Evolutionary conservation across 2,888 invertebrate genomes (phyloP), one percentile per base, ranked within the genome.

Genomic region (Drosophila atripex): DNA sequence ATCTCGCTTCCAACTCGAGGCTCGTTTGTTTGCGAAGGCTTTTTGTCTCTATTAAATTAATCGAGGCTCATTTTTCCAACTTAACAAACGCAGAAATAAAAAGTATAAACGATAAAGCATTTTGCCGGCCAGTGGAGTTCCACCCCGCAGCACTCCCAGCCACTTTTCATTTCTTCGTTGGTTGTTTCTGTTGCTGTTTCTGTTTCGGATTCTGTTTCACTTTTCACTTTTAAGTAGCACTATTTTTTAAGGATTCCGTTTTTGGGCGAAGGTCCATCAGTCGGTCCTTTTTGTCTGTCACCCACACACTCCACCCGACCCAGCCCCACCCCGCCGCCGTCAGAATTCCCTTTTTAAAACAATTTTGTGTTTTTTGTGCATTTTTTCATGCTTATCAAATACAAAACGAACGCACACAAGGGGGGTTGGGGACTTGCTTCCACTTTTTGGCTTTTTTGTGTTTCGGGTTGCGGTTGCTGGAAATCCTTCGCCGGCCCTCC

Each of bases 11-110:
- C 16, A 57, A 43, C 35, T 59, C 57, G 47, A 43, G 71, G 61
- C 71, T 46, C 66, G 47, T 80, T 69, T 80, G 76, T 66, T 56
- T 74, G 68, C 68, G 64, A 80, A 85, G 83, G 86, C 86, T 86
- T 89, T 89, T 89, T 89, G 89, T 89, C 89, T 89, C 89, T 89
- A 88, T 85, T 83, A 89, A 89, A 90, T 90, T 90, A 90, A 90
- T 90, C 88, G 89, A 80, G 69, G 65, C 83, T 80, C 80, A 90
- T 90, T 89, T 90, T 90, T 90, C 89, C 88, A 88, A 89, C 90
- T 90, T 90, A 90, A 89, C 77, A 82, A 70, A 83, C 77, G 60
- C 60, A 87, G 76, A 76, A 73, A 72, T 70, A 76, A 72, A 77
- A 80, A 82, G 80, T 86, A 78, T 77, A 86, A 86, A 74, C 86